phyloP scores from a whole-genome alignment of 2,888 invertebrate genomes.

The Hemithea aestivaria region DNA sequence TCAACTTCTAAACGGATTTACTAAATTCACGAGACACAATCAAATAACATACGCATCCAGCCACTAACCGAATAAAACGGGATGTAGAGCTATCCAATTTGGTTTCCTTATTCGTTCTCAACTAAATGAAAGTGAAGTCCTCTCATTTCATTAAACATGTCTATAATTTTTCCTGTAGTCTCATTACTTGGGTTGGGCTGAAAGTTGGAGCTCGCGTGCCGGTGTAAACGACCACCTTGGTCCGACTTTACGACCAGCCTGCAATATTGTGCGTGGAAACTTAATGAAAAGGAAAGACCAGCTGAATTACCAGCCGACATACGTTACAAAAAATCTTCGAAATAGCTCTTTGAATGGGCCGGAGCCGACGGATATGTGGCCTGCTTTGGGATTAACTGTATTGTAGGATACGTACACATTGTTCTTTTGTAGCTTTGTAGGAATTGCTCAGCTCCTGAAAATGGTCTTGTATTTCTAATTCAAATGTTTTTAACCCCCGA shows the following conservation, averaged over 20 bases:
- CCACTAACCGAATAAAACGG: constrained; percentile 1
- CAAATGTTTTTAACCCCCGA: too few relatives aligned
- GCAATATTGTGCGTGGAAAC: constrained; percentile 72
- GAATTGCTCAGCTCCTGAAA: too few relatives aligned
- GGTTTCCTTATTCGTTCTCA: constrained; percentile 25
- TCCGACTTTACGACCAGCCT: constrained; percentile 60
- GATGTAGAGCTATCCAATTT: constrained; percentile 27
- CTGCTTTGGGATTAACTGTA: constrained; percentile 6
- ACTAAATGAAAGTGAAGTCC: constrained; percentile 38
- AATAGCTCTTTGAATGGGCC: constrained; percentile 23
- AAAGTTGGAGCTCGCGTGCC: constrained; percentile 40
- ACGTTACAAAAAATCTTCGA: constrained; percentile 39
- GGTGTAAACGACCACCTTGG: constrained; percentile 46
- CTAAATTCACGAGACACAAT: constrained; percentile 10
- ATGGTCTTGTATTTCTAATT: too few relatives aligned
- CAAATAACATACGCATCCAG: constrained; percentile 11
- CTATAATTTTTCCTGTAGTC: constrained; percentile 60
- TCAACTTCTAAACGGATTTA: too few relatives aligned
- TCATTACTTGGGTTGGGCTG: constrained; percentile 52
- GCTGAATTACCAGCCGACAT: constrained; percentile 41
- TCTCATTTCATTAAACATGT: constrained; percentile 57
- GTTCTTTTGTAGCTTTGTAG: constrained; percentile 1
- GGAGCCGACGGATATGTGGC: constrained; percentile 10
- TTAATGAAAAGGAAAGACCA: constrained; percentile 69
- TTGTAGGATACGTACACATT: constrained; percentile 5